These are phyloP conservation scores for Scaptomyza graminum DNA, from an alignment of 1,140 invertebrate genomes.

Conservation along the genomic window DNA sequence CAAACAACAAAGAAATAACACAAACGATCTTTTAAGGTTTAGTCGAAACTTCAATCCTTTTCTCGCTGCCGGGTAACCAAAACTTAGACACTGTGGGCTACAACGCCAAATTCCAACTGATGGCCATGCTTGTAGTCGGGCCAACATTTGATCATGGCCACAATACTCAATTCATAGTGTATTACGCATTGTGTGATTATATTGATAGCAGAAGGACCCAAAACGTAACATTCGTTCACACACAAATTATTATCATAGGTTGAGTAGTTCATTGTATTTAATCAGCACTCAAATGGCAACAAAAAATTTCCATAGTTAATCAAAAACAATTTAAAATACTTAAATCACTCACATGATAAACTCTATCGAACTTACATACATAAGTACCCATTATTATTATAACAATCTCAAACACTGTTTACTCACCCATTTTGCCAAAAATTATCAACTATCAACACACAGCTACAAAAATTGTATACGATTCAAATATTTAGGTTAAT, in stretches of 20 bases:
- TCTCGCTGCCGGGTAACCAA: not conserved
- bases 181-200: constrained; percentile 10
- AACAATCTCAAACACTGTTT: constrained; percentile 8
- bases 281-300: constrained; percentile 33
- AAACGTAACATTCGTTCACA: constrained; percentile 11
- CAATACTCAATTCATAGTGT: constrained; percentile 17
- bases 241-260: constrained; percentile 30
- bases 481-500: not conserved
- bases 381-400: not conserved
- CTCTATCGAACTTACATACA: not conserved
- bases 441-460: constrained; percentile 49
- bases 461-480: constrained; percentile 16
- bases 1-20: no score
- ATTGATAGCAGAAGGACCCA: constrained; percentile 8
- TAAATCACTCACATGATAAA: constrained; percentile 10
- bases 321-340: constrained; percentile 16
- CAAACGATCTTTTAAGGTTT: not conserved
- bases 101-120: constrained; percentile 26
- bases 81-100: not conserved
- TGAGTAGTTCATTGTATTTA: constrained; percentile 10
- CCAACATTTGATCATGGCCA: constrained; percentile 6
- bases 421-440: constrained; percentile 72
- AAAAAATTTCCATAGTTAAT: constrained; percentile 32
- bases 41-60: not conserved
- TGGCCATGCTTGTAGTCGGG: not conserved